These are phyloP conservation scores for Xenopus tropicalis DNA, from an alignment of 2,113 vertebrate genomes.

Conservation along the genomic window UCB_Xtro_10.0 CM004448.2:62858501-62859000, in stretches of 20 bases:
- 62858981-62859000: no score
- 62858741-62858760: not conserved
- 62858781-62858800: no score
- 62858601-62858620: conserved; percentile 87
- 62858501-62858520: conserved; percentile 99
- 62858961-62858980: no score
- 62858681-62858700: conserved; percentile 49
- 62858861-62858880: no score
- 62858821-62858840: no score
- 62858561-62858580: conserved; percentile 99
- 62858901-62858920: no score
- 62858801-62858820: no score
- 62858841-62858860: no score
- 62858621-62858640: conserved; percentile 74
- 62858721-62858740: not conserved
- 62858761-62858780: no score
- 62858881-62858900: no score
- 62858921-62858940: no score
- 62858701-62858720: conserved; percentile 16
- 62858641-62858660: conserved; percentile 61
- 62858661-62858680: conserved; percentile 9
- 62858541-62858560: conserved; percentile 99
- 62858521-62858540: conserved; percentile 99
- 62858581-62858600: conserved; percentile 93
- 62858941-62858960: no score